Evolutionary conservation across 1,140 invertebrate genomes (phyloP).

Genomic region (Drosophila ananassae): DNA sequence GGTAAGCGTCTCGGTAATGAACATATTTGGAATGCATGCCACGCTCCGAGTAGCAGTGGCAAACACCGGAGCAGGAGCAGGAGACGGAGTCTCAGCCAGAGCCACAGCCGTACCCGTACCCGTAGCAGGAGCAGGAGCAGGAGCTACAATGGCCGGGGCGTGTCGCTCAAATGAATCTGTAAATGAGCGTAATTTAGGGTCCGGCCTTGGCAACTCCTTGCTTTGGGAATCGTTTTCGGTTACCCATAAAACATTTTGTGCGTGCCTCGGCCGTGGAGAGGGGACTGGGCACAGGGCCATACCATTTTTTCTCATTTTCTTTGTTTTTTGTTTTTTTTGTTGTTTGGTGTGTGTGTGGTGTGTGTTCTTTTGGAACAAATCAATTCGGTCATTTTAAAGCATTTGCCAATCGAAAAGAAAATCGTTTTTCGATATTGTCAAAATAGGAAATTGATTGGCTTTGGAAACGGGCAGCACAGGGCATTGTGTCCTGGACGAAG

Average conservation of each 20-base stretch:
- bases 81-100: too few relatives aligned
- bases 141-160: slow-evolving; percentile 29
- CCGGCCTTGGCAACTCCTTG: slow-evolving; percentile 58
- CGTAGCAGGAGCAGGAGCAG: background rate
- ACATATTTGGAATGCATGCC: slow-evolving; percentile 74
- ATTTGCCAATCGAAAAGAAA: background rate
- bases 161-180: slow-evolving; percentile 63
- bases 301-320: background rate
- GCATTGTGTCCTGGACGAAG: background rate
- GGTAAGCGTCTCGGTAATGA: slow-evolving; percentile 65
- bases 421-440: background rate
- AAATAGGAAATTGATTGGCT: background rate
- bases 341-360: background rate
- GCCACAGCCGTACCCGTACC: too few relatives aligned
- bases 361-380: background rate
- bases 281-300: background rate
- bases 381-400: background rate
- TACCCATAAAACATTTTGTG: slow-evolving; percentile 49
- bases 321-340: background rate
- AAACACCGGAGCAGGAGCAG: background rate
- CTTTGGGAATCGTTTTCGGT: slow-evolving; percentile 37
- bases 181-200: slow-evolving; percentile 69
- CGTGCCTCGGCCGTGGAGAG: background rate
- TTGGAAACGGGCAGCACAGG: background rate
- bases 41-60: slow-evolving; percentile 45